Evolutionary conservation across 2,113 vertebrate species (phyloP).

Genomic region (Sturnus vulgaris): DNA sequence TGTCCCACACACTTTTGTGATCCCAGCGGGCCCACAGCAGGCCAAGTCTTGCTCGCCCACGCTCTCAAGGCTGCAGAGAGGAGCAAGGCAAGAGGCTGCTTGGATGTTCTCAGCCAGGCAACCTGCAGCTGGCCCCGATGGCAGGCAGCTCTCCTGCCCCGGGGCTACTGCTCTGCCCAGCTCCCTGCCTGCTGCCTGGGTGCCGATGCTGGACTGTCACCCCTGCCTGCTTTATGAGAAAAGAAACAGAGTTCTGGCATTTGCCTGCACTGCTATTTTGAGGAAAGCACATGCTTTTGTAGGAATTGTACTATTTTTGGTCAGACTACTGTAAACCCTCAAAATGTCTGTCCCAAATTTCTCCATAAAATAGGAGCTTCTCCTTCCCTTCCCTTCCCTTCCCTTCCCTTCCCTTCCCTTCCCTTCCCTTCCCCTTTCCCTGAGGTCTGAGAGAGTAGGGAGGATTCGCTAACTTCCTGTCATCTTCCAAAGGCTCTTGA

Average conservation of each 20-base stretch:
- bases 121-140: fast-evolving
- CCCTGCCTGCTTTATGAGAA: fast-evolving
- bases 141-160: neutral
- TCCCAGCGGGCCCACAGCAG: neutral
- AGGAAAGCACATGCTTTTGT: neutral
- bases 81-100: neutral
- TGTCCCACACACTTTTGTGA: neutral
- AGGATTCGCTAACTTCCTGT: neutral
- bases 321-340: neutral
- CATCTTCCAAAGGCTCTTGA: neutral
- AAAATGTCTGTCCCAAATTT: neutral
- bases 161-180: neutral
- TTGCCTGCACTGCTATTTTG: neutral
- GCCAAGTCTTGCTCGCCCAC: fast-evolving
- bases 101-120: neutral
- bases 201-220: neutral
- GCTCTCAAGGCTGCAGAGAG: neutral
- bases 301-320: neutral
- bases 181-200: neutral
- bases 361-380: neutral
- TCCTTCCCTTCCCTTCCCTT: too few relatives aligned
- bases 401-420: too few relatives aligned
- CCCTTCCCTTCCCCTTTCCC: neutral
- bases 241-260: neutral
- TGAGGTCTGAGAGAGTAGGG: neutral